Evolutionary conservation across 1,140 invertebrate genomes (phyloP).

Genomic region (Popillia japonica): DNA sequence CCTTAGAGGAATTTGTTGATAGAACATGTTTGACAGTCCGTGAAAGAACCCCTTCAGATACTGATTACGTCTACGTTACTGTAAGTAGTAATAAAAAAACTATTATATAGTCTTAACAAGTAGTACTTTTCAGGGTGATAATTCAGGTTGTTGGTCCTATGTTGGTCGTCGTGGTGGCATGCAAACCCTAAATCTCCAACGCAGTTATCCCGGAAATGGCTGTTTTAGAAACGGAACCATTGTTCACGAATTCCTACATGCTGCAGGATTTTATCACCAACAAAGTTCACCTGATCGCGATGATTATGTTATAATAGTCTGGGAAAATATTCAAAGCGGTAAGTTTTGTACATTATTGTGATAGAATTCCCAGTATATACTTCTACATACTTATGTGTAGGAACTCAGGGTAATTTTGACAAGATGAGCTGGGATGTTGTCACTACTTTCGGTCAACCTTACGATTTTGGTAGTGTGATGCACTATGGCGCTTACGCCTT

Average conservation of each 20-base stretch:
- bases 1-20: conserved; percentile 17
- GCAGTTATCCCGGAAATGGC: conserved; percentile 8
- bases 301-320: conserved; percentile 40
- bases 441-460: conserved; percentile 72
- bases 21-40: conserved; percentile 30
- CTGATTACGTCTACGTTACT: conserved; percentile 40
- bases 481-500: conserved; percentile 83
- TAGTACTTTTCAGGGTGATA: conserved; percentile 14
- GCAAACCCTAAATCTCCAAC: conserved; percentile 23
- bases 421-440: conserved; percentile 67
- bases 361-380: background rate
- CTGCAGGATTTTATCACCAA: conserved; percentile 42
- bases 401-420: conserved; percentile 73
- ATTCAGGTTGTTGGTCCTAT: conserved; percentile 33
- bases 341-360: background rate
- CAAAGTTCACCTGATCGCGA: conserved; percentile 41
- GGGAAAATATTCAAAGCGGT: conserved; percentile 41
- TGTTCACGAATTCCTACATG: conserved; percentile 42
- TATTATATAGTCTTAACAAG: background rate
- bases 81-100: background rate
- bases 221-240: conserved; percentile 39
- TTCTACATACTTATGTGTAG: conserved; percentile 55
- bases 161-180: conserved; percentile 20
- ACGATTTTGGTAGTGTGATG: conserved; percentile 85
- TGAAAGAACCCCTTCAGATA: conserved; percentile 14